phyloP scores from a whole-genome alignment of 2,888 invertebrate species.

The Ophion ellenae region DNA sequence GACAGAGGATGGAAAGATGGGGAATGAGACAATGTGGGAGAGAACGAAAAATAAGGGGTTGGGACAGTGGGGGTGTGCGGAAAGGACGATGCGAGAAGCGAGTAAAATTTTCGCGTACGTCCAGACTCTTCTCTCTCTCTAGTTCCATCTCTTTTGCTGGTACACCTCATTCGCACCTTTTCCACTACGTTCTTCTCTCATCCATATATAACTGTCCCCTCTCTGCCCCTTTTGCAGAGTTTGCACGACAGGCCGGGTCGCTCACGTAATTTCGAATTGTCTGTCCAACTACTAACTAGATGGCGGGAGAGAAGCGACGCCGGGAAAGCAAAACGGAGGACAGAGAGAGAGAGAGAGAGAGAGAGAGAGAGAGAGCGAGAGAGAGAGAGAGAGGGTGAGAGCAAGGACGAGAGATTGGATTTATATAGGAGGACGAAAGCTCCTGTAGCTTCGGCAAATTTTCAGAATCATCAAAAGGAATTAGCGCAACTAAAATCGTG shows the following conservation, averaged over 20 bases:
- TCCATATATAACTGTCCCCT: slow-evolving; percentile 30
- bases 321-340: slow-evolving; percentile 27
- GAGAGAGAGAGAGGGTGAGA: slow-evolving; percentile 2
- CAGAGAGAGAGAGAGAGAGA: slow-evolving; percentile 23
- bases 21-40: slow-evolving; percentile 13
- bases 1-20: slow-evolving; percentile 15
- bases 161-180: slow-evolving; percentile 55
- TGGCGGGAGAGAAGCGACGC: slow-evolving; percentile 65
- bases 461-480: slow-evolving; percentile 74
- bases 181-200: background rate
- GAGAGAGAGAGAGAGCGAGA: background rate
- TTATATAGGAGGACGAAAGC: slow-evolving; percentile 13
- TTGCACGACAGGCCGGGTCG: slow-evolving; percentile 59
- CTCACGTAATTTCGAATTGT: slow-evolving; percentile 78
- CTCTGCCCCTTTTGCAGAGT: slow-evolving; percentile 18
- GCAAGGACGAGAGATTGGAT: slow-evolving; percentile 18
- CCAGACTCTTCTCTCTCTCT: slow-evolving; percentile 39
- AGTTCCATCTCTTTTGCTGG: background rate
- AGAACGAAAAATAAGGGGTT: slow-evolving; percentile 34
- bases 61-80: slow-evolving; percentile 2
- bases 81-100: slow-evolving; percentile 34
- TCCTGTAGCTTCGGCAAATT: slow-evolving; percentile 66
- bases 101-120: slow-evolving; percentile 63
- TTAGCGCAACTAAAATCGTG: slow-evolving; percentile 66
- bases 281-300: slow-evolving; percentile 80